Evolutionary conservation across 2,797 vertebrate species (phyloP).

Genomic region (Rhinella marina): DNA sequence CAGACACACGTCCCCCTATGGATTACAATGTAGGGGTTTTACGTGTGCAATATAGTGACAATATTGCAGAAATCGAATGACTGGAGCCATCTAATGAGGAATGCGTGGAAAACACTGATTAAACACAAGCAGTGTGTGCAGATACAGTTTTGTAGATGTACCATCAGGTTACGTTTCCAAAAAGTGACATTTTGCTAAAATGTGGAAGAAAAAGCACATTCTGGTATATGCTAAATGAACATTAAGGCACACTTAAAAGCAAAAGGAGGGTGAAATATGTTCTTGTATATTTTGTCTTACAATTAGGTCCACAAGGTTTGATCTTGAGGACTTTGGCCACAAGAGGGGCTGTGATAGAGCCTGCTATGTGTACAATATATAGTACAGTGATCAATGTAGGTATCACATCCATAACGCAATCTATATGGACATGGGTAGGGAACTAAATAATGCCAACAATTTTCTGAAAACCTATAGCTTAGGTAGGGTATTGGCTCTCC

Average conservation of each 20-base stretch:
- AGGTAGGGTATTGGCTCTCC: too few relatives aligned
- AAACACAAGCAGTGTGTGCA: background rate
- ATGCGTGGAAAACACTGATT: slow-evolving; percentile 1
- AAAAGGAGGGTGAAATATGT: background rate
- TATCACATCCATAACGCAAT: too few relatives aligned
- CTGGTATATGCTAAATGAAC: background rate
- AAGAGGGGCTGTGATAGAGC: background rate
- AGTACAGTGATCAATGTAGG: background rate
- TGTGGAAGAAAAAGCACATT: slow-evolving; percentile 2
- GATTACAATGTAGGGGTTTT: background rate
- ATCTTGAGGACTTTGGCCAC: background rate
- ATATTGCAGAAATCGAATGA: background rate
- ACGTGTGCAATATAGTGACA: slow-evolving; percentile 29
- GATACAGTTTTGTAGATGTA: background rate
- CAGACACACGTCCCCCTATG: slow-evolving; percentile 17
- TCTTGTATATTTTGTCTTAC: background rate
- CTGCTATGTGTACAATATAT: background rate
- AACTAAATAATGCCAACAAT: background rate
- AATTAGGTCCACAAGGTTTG: background rate
- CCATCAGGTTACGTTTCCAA: background rate
- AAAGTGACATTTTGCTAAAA: background rate
- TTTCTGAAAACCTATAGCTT: background rate
- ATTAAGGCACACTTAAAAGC: background rate
- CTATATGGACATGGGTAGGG: background rate
- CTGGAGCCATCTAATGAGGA: slow-evolving; percentile 42